Conservation (phyloP, 1,140 invertebrate species). For the Nautilus pompilius region DNA sequence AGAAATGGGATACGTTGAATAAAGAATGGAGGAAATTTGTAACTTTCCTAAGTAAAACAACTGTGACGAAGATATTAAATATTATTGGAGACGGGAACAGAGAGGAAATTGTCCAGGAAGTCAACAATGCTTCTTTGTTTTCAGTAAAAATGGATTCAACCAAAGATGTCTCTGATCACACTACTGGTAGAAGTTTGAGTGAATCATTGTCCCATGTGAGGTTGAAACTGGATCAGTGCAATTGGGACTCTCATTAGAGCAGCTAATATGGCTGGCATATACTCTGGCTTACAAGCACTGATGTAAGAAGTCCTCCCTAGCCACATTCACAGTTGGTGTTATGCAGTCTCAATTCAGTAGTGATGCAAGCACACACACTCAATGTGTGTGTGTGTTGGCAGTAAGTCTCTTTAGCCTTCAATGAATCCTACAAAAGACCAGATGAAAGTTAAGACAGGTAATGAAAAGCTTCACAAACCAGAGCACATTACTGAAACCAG, state of each 20-base stretch:
- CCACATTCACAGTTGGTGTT: not conserved
- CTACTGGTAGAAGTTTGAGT: not conserved
- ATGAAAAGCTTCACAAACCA: not conserved
- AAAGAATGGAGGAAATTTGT: not conserved
- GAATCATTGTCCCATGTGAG: not conserved
- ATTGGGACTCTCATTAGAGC: not conserved
- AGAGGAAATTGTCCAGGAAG: not conserved
- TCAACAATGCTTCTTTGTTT: not conserved
- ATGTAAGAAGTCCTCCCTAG: not conserved
- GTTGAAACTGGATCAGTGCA: not conserved
- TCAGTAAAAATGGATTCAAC: not conserved
- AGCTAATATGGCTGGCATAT: not conserved
- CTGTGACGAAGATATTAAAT: not conserved
- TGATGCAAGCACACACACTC: constrained; percentile 2
- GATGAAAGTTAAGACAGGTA: not conserved
- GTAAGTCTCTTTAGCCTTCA: not conserved
- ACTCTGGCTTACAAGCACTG: not conserved
- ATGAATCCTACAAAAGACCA: not conserved
- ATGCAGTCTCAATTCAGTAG: not conserved
- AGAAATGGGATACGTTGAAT: not conserved
- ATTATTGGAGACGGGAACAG: not conserved
- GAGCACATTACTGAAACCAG: not conserved
- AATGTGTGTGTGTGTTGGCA: not conserved
- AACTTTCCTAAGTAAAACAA: not conserved
- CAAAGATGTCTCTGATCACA: not conserved